Conservation (phyloP, 2,797 vertebrate species). For the Enteromius fasciolatus region DNA sequence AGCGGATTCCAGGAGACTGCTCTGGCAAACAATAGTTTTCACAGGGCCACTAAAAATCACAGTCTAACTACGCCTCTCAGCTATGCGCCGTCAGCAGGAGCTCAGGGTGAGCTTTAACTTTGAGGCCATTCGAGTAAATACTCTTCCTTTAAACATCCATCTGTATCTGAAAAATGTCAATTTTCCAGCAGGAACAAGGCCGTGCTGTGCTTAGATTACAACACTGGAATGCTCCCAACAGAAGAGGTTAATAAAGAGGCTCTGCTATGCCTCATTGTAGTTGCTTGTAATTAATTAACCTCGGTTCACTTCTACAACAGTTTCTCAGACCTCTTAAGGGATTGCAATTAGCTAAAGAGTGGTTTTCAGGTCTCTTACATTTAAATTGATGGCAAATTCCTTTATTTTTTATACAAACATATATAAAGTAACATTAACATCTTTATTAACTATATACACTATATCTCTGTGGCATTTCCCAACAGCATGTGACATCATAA, state of each 20-base stretch:
- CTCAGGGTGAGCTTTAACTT: constrained; percentile 35
- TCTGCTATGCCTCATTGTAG: background rate
- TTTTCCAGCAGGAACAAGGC: constrained; percentile 39
- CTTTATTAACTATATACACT: background rate
- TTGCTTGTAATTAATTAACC: constrained; percentile 11
- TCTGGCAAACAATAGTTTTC: constrained; percentile 52
- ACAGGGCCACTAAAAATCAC: constrained; percentile 32
- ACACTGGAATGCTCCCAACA: constrained; percentile 19
- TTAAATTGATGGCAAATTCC: background rate
- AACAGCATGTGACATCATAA: constrained; percentile 48
- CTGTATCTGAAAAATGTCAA: constrained; percentile 24
- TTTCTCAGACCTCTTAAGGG: constrained; percentile 1
- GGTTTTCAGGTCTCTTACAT: background rate
- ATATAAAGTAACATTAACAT: background rate
- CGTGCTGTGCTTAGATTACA: constrained; percentile 28
- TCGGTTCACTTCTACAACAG: background rate
- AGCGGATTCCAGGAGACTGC: constrained; percentile 48
- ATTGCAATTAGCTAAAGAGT: background rate
- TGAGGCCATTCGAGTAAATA: constrained; percentile 6
- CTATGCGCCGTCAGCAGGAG: constrained; percentile 43
- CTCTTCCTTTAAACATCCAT: constrained; percentile 7
- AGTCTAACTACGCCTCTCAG: constrained; percentile 35
- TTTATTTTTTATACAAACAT: background rate
- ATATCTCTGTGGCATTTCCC: constrained; percentile 60
- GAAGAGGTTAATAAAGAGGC: constrained; percentile 29